These are phyloP conservation scores for Aspiorhynchus laticeps DNA, from an alignment of 2,113 vertebrate genomes.

Conservation along the genomic window DNA sequence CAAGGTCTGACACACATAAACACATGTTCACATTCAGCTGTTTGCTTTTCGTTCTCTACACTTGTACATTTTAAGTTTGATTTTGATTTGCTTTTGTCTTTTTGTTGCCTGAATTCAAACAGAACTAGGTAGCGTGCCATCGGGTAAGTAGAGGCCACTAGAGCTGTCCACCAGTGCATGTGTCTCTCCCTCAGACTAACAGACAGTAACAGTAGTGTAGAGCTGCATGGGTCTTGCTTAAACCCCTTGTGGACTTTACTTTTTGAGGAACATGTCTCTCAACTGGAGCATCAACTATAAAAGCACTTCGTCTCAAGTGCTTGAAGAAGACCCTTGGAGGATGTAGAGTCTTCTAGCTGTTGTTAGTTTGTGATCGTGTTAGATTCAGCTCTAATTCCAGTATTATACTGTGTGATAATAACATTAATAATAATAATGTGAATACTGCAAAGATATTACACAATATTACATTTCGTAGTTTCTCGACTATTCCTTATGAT, in stretches of 20 bases:
- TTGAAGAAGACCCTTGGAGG: not conserved
- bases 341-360: not conserved
- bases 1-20: slow-evolving; percentile 81
- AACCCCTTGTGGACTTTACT: slow-evolving; percentile 14
- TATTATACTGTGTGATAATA: not conserved
- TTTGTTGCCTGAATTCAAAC: slow-evolving; percentile 85
- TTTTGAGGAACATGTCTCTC: not conserved
- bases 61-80: slow-evolving; percentile 56
- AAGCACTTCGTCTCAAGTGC: not conserved
- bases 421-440: not conserved
- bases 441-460: not conserved
- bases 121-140: slow-evolving; percentile 94
- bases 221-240: slow-evolving; percentile 63
- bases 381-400: not conserved
- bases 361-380: too few relatives aligned
- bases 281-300: not conserved
- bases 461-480: not conserved
- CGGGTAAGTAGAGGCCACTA: slow-evolving; percentile 89
- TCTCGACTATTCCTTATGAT: not conserved
- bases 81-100: slow-evolving; percentile 86
- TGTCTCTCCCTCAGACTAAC: slow-evolving; percentile 63
- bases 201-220: slow-evolving; percentile 57
- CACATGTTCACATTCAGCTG: not conserved
- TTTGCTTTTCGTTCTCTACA: slow-evolving; percentile 11
- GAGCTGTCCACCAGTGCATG: slow-evolving; percentile 75